phyloP scores from a whole-genome alignment of 2,888 invertebrate genomes.

The Schizotus pectinicornis region DNA sequence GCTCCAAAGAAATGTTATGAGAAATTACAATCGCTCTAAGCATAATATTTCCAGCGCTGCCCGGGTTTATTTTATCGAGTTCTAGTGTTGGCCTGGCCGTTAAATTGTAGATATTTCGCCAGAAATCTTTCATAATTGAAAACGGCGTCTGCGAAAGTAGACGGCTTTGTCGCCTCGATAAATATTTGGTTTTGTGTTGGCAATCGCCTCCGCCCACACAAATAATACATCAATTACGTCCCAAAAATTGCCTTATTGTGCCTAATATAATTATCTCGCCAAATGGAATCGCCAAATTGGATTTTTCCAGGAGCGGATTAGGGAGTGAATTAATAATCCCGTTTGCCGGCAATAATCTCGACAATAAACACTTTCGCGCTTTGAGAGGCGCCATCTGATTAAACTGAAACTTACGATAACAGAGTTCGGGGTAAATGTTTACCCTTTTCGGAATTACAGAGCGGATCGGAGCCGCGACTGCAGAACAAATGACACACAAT shows the following conservation, averaged over 20 bases:
- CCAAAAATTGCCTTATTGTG: conserved; percentile 15
- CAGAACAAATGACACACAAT: conserved; percentile 29
- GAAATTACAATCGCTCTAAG: conserved; percentile 35
- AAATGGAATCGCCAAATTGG: conserved; percentile 23
- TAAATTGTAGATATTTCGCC: conserved; percentile 34
- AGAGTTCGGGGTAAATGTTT: conserved; percentile 25
- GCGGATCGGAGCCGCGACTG: conserved; percentile 22
- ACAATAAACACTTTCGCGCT: conserved; percentile 24
- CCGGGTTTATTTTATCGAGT: conserved; percentile 28
- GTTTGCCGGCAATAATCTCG: conserved; percentile 15
- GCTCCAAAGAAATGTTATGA: conserved; percentile 31
- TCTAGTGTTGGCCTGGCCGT: conserved; percentile 28
- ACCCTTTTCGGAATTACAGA: conserved; percentile 23
- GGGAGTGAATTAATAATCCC: conserved; percentile 21
- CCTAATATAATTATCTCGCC: conserved; percentile 19
- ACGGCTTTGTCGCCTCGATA: conserved; percentile 25
- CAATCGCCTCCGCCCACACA: conserved; percentile 14
- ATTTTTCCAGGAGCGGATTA: conserved; percentile 16
- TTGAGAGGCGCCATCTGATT: conserved; percentile 26
- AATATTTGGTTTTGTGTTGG: conserved; percentile 28
- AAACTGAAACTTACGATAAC: conserved; percentile 29
- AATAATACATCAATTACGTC: conserved; percentile 16
- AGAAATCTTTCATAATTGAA: conserved; percentile 37
- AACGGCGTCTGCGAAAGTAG: conserved; percentile 27
- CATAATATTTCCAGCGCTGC: conserved; percentile 29